phyloP scores from a whole-genome alignment of 2,113 vertebrate genomes.

The Cinclus mexicanus region DNA sequence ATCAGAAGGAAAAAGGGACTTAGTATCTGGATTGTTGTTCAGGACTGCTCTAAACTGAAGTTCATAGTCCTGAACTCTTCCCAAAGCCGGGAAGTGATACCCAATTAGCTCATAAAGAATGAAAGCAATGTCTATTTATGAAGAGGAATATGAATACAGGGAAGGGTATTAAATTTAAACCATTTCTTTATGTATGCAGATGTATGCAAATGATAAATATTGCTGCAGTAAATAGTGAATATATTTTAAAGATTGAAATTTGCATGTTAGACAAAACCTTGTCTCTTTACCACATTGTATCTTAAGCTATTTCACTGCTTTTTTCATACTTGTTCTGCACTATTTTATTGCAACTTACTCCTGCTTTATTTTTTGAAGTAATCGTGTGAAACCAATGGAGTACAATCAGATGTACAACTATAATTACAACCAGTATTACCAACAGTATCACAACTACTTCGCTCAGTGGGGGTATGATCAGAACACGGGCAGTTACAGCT shows the following conservation, averaged over 20 bases:
- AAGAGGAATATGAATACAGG: background rate
- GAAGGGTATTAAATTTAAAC: background rate
- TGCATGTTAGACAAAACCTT: background rate
- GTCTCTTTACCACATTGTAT: background rate
- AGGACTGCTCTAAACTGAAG: background rate
- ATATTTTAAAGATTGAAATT: background rate
- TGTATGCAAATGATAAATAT: background rate
- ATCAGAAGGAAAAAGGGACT: background rate
- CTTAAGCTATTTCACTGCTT: background rate
- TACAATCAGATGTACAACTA: conserved; percentile 81
- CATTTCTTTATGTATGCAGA: background rate
- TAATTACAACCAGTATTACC: conserved; percentile 86
- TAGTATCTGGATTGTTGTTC: background rate
- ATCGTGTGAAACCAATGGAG: conserved; percentile 76
- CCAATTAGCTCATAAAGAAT: background rate
- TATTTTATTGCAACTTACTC: background rate
- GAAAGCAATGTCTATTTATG: background rate
- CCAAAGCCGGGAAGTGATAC: background rate
- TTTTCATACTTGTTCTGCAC: background rate
- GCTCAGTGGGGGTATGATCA: conserved; percentile 91
- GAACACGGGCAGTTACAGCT: conserved; percentile 84
- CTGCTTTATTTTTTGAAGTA: conserved; percentile 60
- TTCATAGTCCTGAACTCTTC: background rate
- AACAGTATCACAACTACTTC: conserved; percentile 86
- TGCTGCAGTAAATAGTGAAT: background rate